phyloP scores from a whole-genome alignment of 2,113 vertebrate genomes.

The Columba janthina region DNA sequence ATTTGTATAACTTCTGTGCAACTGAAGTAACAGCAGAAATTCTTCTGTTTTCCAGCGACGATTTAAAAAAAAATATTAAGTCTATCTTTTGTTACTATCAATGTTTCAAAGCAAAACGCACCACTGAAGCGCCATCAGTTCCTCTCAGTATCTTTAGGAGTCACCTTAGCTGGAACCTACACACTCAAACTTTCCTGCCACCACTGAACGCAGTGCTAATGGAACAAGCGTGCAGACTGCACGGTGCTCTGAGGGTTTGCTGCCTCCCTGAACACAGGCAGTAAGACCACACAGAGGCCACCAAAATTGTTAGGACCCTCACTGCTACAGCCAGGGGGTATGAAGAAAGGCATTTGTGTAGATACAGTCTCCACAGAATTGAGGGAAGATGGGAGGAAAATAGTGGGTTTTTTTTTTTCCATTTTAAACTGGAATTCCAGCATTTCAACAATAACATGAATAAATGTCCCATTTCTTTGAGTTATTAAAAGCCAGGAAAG shows the following conservation, averaged over 20 bases:
- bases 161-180: not conserved
- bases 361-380: not conserved
- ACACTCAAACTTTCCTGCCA: not conserved
- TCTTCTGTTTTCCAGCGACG: not conserved
- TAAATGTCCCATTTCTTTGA: not conserved
- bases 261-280: not conserved
- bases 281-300: not conserved
- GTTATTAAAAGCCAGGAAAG: not conserved
- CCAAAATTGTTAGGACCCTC: not conserved
- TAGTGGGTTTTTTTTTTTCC: not conserved
- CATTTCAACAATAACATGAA: not conserved
- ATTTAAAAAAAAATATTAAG: not conserved
- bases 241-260: not conserved
- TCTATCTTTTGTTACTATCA: not conserved
- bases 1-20: not conserved
- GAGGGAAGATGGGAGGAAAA: not conserved
- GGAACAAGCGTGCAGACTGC: fast-evolving
- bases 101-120: not conserved
- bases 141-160: not conserved
- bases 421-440: not conserved
- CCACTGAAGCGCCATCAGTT: not conserved
- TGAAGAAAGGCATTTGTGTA: not conserved
- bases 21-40: not conserved
- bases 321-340: not conserved
- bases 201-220: fast-evolving